A percentile compares a stretch with the other conserved stretches of the same genome.
These are phyloP conservation scores for Tribolium madens DNA, from an alignment of 1,140 invertebrate species.

Conservation along the genomic window DNA sequence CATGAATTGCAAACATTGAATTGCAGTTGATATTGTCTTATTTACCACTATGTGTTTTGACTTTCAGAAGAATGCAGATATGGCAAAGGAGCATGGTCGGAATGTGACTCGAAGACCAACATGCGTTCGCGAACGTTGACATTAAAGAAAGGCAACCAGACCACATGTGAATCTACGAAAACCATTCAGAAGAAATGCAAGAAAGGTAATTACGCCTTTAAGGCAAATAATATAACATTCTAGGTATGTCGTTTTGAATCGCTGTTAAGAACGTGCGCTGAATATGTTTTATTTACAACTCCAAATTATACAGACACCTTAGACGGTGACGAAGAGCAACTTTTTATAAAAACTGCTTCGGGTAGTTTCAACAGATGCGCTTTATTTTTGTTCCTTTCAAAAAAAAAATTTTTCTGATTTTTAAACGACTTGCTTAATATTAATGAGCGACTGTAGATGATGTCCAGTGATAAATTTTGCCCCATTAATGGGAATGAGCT, in stretches of 20 bases:
- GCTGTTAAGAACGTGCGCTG: background rate
- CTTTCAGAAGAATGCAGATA: constrained; percentile 78
- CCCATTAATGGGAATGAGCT: background rate
- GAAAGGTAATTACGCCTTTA: constrained; percentile 74
- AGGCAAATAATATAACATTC: constrained; percentile 18
- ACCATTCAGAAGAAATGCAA: constrained; percentile 93
- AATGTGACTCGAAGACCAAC: constrained; percentile 86
- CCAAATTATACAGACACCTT: background rate
- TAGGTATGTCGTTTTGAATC: background rate
- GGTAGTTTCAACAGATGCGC: background rate
- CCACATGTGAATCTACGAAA: constrained; percentile 82
- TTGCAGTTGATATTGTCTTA: background rate
- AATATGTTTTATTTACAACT: constrained; percentile 12
- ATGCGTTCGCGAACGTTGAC: constrained; percentile 82
- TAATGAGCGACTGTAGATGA: background rate
- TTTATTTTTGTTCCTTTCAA: too few relatives aligned
- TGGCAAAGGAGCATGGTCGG: constrained; percentile 85
- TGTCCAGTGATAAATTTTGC: background rate
- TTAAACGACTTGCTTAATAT: background rate
- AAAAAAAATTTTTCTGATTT: too few relatives aligned
- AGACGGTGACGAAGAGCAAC: background rate
- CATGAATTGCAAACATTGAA: background rate
- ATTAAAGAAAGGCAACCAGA: constrained; percentile 84
- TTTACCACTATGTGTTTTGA: constrained; percentile 47
- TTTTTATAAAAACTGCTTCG: too few relatives aligned